Evolutionary conservation across 2,888 invertebrate genomes (phyloP).

Genomic region (Rhabditoides inermis): DNA sequence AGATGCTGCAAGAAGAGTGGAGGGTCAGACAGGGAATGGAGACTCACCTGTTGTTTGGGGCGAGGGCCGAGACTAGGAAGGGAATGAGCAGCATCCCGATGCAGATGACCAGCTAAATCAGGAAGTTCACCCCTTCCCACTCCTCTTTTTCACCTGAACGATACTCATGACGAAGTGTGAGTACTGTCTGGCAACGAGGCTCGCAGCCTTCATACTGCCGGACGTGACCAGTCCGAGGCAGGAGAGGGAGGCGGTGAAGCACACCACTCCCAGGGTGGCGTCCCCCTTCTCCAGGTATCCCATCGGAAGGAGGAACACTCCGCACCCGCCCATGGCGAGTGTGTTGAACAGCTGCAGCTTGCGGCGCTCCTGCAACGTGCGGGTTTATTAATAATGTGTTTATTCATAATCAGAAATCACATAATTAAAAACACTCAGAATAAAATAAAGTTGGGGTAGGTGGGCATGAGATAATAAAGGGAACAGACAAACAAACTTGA

Average conservation of each 20-base stretch:
- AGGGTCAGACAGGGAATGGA: background rate
- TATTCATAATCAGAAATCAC: too few species aligned
- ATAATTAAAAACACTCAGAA: too few species aligned
- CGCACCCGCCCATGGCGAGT: constrained; percentile 33
- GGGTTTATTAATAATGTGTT: too few species aligned
- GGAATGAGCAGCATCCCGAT: constrained; percentile 26
- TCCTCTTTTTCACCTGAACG: constrained; percentile 19
- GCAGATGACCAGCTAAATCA: constrained; percentile 24
- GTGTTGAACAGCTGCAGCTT: constrained; percentile 32
- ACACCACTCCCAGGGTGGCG: constrained; percentile 7
- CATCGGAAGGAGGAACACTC: constrained; percentile 26
- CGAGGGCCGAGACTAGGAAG: constrained; percentile 20
- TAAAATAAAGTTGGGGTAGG: background rate
- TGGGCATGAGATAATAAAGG: too few species aligned
- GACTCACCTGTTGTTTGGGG: constrained; percentile 18
- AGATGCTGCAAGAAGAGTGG: background rate
- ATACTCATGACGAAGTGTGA: constrained; percentile 33
- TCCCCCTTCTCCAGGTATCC: constrained; percentile 20
- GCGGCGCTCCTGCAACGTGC: constrained; percentile 13
- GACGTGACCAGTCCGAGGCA: constrained; percentile 28
- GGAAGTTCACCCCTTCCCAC: background rate
- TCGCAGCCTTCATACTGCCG: constrained; percentile 29
- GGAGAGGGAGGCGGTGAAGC: constrained; percentile 21
- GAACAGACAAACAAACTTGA: too few species aligned
- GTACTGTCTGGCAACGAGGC: constrained; percentile 27